Base-by-base conservation (phyloP, 2,113 vertebrate species). In the Nannospalax galili region DNA sequence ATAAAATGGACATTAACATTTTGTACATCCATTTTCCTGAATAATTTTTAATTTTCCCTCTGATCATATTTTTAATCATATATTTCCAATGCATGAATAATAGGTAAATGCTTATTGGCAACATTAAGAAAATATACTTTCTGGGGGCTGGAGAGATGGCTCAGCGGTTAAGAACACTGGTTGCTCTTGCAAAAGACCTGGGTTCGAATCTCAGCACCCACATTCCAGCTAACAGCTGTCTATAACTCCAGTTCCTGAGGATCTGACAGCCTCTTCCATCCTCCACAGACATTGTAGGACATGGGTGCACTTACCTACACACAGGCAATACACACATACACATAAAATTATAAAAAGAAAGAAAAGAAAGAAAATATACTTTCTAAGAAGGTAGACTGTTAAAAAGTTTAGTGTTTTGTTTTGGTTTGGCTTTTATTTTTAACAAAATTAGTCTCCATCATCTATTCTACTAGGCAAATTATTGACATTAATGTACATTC, bases 31-130 rank as follows among this genome's bases (percentile, higher is more conserved):
- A 22, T 78, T 91, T 84, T 93, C 22, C n/a, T 30, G 15, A 64
- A 48, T 56, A 42, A 88, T 67, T 82, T 92, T 82, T 92, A 74
- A 40, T 88, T 93, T 88, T 19, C 64, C 80, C 37, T 74, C 72
- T 70, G 48, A 6, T 19, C 74, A 48, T 67, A 24, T 62, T 82
- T 79, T 89, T 64, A 73, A 58, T 67, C 17, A 14, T 69, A 2
- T 84, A 40, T 84, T 95, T 95, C 52, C 74, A 78, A 35, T 42
- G 20, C 26, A 35, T 42, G 20, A 20, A 48, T 78, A 78, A 82
- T 82, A 79, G 52, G 14, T 32, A n/a, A 58, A 2, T 48, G 8
- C 26, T 84, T 77, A 20, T 30, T 72, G 65, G 52, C 48, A 72
- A 42, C 65, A 69, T 65, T 92, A 67, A 52, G 90, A 88, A 14